Percentiles rank a stretch among this genome's conserved stretches.
phyloP scores from a whole-genome alignment of 2,888 invertebrate genomes.

The Drosophila affinis region DNA sequence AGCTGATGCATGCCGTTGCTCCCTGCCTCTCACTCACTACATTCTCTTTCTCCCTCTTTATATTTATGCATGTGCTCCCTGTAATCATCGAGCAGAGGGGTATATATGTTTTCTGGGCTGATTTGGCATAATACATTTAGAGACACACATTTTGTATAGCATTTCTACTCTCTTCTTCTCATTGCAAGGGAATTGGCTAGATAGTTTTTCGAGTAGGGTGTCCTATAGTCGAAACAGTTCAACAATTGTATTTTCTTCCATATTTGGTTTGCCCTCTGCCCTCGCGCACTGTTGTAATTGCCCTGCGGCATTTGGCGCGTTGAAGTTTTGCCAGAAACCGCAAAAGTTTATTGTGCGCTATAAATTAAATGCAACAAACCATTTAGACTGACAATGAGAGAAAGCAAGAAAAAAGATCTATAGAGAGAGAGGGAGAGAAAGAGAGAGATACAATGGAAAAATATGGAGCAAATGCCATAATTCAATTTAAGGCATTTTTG shows the following conservation, averaged over 20 bases:
- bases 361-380: slow-evolving; percentile 73
- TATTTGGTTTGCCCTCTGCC: slow-evolving; percentile 18
- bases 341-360: slow-evolving; percentile 74
- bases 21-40: not conserved
- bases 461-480: slow-evolving; percentile 66
- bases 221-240: not conserved
- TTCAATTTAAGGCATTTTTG: slow-evolving; percentile 62
- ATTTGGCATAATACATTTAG: too few species aligned
- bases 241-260: not conserved
- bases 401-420: not conserved
- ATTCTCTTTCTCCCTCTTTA: slow-evolving; percentile 24
- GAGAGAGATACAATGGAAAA: slow-evolving; percentile 6
- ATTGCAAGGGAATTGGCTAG: not conserved
- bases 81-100: not conserved
- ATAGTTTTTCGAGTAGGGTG: not conserved
- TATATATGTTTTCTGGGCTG: too few species aligned
- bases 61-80: slow-evolving; percentile 59
- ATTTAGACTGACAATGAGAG: slow-evolving; percentile 50
- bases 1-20: slow-evolving; percentile 47
- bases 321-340: slow-evolving; percentile 68
- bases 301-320: slow-evolving; percentile 71
- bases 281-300: slow-evolving; percentile 61
- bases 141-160: too few species aligned
- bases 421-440: not conserved
- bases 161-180: not conserved